Conservation (phyloP, 2,113 vertebrate genomes). For the Xiphophorus hellerii region DNA sequence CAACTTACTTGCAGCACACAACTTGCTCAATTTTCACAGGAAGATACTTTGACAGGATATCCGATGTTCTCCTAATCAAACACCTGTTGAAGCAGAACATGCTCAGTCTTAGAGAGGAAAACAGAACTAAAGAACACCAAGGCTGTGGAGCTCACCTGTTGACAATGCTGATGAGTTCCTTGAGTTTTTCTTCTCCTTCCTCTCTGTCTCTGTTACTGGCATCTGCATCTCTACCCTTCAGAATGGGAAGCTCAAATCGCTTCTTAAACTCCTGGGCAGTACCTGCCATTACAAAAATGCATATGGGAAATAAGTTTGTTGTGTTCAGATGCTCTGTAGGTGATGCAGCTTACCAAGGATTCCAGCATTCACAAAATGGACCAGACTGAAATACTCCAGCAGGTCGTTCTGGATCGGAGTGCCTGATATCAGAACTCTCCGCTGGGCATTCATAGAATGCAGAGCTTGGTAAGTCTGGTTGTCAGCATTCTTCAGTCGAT, state of each 20-base stretch:
- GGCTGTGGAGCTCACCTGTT: slow-evolving; percentile 82
- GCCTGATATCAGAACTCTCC: slow-evolving; percentile 94
- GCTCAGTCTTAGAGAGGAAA: background rate
- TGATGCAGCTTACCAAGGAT: slow-evolving; percentile 86
- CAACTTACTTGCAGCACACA: slow-evolving; percentile 92
- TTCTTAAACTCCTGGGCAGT: slow-evolving; percentile 97
- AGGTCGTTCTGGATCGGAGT: slow-evolving; percentile 98
- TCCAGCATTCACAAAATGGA: slow-evolving; percentile 95
- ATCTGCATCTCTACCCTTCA: slow-evolving; percentile 93
- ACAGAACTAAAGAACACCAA: background rate
- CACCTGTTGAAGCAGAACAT: slow-evolving; percentile 79
- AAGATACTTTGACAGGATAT: slow-evolving; percentile 98
- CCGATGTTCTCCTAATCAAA: slow-evolving; percentile 95
- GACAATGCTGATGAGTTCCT: slow-evolving; percentile 92
- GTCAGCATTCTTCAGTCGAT: slow-evolving; percentile 96
- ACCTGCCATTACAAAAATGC: slow-evolving; percentile 72
- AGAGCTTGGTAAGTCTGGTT: slow-evolving; percentile 97
- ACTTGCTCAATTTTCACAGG: slow-evolving; percentile 98
- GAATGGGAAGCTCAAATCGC: slow-evolving; percentile 93
- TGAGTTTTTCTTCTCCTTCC: slow-evolving; percentile 90
- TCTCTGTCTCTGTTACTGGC: slow-evolving; percentile 87
- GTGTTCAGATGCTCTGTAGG: background rate
- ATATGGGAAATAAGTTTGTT: background rate
- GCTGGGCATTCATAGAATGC: slow-evolving; percentile 87
- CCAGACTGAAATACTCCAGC: slow-evolving; percentile 97